Base-by-base conservation (phyloP, 2,888 invertebrate species). In the Diarsia mendica region DNA sequence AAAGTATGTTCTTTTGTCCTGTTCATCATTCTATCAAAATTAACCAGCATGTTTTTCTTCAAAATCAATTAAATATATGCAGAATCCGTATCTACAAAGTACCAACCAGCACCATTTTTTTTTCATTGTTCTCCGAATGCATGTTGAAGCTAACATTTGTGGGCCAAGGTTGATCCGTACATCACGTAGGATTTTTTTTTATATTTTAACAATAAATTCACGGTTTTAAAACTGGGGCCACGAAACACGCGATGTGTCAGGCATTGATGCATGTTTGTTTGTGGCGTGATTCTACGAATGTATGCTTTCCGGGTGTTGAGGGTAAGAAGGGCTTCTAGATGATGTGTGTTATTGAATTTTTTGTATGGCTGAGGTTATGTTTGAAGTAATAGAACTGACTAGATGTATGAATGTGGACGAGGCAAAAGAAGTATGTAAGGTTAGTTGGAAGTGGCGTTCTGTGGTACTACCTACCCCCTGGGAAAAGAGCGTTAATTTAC, bases 91-190 rank as follows among this genome's bases (percentile, higher is more conserved):
- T 20, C 28, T 61, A 51, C 18, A 48, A 13, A 55, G 53, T 44
- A 73, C 53, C 63, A 77, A 69, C 69, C 51, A 66, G 49, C 23
- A 75, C 60, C 63, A 72, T 51, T 77, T 85, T 85, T 28, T 80
- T 71, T 67, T 72, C 75, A 75, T 80, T 79, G 84, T 85, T 85
- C 83, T 87, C 67, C 23, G 67, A 73, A 83, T 79, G 82, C 73
- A 81, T 69, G 49, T 73, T 78, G 68, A 82, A 84, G 79, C 66
- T 67, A 90, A 87, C 63, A 91, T 92, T 92, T 91, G 86, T 89
- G 80, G 92, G 93, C 92, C 93, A 93, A 93, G 93, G 93, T 85
- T 89, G 82, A 72, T 81, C 81, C 83, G 87, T 79, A 86, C 89
- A 90, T 91, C 90, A 91, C 90, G 92, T 91, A 89, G 85, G 76